Percentiles rank a stretch among this genome's conserved stretches.
These are phyloP conservation scores for Monochamus saltuarius DNA, from an alignment of 1,140 invertebrate species.

Conservation along the genomic window DNA sequence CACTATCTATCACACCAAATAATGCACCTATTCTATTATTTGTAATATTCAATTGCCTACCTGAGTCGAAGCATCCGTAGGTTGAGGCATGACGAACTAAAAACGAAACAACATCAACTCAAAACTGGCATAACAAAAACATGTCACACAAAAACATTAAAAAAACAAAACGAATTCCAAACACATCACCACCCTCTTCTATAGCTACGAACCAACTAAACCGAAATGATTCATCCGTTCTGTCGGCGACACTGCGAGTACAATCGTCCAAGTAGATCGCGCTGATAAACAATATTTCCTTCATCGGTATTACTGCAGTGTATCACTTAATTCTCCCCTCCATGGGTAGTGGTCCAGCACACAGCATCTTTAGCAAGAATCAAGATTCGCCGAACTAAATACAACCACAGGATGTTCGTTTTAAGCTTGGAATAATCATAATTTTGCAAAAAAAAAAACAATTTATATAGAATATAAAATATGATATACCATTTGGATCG, in stretches of 20 bases:
- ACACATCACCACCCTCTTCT: neutral
- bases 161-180: conserved; percentile 1
- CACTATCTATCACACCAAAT: too few relatives aligned
- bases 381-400: too few relatives aligned
- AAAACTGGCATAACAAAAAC: neutral
- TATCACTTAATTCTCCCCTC: too few relatives aligned
- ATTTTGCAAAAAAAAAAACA: too few relatives aligned
- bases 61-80: neutral
- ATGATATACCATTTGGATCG: too few relatives aligned
- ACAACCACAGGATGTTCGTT: too few relatives aligned
- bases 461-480: too few relatives aligned
- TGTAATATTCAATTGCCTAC: neutral
- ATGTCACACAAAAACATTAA: conserved; percentile 1
- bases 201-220: conserved; percentile 7
- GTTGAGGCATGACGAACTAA: conserved; percentile 5
- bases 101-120: neutral
- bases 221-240: neutral
- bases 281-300: neutral
- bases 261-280: neutral
- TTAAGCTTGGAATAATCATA: too few relatives aligned
- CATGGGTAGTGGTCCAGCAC: too few relatives aligned
- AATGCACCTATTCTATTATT: too few relatives aligned
- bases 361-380: too few relatives aligned
- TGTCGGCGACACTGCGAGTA: neutral
- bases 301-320: too few relatives aligned